A percentile compares a stretch with the other conserved stretches of the same genome.
Evolutionary conservation across 35 echinoderm and acorn worm genomes (phyloP).

Genomic region (Amphiura filiformis): DNA sequence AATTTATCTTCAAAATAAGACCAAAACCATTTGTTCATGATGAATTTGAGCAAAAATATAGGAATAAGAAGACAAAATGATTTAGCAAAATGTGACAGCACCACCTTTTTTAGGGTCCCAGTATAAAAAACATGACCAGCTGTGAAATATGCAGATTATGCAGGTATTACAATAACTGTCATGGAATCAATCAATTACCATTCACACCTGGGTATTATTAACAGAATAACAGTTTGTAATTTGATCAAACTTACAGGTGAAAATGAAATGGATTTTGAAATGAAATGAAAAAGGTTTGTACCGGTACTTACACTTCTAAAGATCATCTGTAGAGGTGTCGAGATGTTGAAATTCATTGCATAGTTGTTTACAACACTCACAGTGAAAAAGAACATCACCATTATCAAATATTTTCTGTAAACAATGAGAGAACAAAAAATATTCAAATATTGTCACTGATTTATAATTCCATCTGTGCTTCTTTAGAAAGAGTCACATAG

Average conservation of each 20-base stretch:
- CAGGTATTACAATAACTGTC: background rate
- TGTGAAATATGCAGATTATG: background rate
- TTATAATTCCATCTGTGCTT: no score
- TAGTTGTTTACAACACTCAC: conserved; percentile 89
- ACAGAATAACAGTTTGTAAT: background rate
- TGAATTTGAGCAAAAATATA: no score
- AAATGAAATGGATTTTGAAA: no score
- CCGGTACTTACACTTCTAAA: conserved; percentile 88
- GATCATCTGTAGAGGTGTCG: conserved; percentile 90
- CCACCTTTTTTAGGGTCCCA: no score
- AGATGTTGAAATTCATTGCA: conserved; percentile 89
- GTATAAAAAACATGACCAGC: no score
- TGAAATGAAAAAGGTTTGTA: no score
- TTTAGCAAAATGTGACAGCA: no score
- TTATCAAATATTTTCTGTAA: conserved; percentile 66
- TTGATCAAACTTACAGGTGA: background rate
- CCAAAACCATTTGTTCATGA: no score
- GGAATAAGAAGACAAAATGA: no score
- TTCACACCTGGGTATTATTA: background rate
- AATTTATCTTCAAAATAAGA: no score
- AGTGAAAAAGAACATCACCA: conserved; percentile 87
- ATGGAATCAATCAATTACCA: background rate
- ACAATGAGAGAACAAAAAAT: conserved; percentile 20
- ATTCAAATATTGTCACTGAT: no score
- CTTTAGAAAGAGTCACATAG: no score